phyloP scores from a whole-genome alignment of 2,797 vertebrate species.

The Macropus fuliginosus region DNA sequence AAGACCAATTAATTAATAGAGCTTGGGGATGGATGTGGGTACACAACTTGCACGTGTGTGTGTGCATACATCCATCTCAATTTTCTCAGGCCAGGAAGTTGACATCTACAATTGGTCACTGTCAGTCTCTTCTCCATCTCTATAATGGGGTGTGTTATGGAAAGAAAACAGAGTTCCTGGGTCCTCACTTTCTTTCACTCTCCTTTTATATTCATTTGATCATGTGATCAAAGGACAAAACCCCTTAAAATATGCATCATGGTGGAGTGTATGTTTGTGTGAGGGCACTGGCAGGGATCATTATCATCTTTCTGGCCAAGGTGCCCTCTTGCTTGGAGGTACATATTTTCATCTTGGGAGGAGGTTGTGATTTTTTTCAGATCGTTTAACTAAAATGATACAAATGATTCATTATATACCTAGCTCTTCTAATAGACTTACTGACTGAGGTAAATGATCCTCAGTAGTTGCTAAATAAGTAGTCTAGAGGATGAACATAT shows the following conservation, averaged over 20 bases:
- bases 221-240: not conserved
- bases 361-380: not conserved
- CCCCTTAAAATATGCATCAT: not conserved
- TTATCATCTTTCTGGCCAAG: not conserved
- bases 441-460: not conserved
- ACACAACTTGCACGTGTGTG: not conserved
- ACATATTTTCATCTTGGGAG: not conserved
- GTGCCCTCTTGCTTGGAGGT: not conserved
- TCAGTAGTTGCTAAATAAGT: not conserved
- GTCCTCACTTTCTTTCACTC: not conserved
- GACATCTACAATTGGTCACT: not conserved
- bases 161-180: not conserved
- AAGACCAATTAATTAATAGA: not conserved
- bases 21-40: not conserved
- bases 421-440: not conserved
- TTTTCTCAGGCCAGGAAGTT: not conserved
- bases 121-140: not conserved
- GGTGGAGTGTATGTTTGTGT: not conserved
- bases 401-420: not conserved
- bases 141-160: not conserved
- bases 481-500: not conserved
- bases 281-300: not conserved
- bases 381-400: not conserved
- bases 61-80: not conserved
- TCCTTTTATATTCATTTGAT: not conserved